A percentile compares a stretch with the other conserved stretches of the same genome.
Evolutionary conservation across 2,888 invertebrate genomes (phyloP).

Genomic region (Leptinotarsa rubiginosa): DNA sequence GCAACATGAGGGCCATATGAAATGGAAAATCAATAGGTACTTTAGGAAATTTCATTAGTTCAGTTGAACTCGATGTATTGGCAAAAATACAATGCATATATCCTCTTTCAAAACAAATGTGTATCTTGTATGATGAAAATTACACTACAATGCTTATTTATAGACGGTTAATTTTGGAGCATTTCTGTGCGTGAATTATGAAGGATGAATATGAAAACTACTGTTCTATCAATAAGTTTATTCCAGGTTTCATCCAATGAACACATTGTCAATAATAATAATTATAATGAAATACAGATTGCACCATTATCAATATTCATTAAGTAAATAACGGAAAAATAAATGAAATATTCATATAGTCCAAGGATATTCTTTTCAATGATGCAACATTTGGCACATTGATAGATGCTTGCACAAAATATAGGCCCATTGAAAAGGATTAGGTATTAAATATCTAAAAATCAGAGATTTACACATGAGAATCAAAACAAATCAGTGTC

Average conservation of each 20-base stretch:
- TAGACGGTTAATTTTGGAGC: no score
- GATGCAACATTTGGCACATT: constrained; percentile 42
- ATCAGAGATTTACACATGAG: not conserved
- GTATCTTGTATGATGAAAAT: no score
- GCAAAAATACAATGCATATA: no score
- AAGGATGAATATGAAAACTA: not conserved
- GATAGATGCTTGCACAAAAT: not conserved
- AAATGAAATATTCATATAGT: not conserved
- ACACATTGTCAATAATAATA: constrained; percentile 63
- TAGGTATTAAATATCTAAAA: not conserved
- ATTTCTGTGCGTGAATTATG: no score
- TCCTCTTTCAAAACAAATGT: no score
- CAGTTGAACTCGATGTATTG: no score
- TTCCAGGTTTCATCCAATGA: constrained; percentile 65
- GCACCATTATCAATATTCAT: constrained; percentile 61
- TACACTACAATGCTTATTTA: no score
- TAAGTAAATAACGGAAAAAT: constrained; percentile 37
- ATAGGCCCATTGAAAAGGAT: not conserved
- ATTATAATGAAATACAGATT: constrained; percentile 61
- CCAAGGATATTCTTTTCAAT: constrained; percentile 5
- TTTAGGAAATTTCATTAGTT: no score
- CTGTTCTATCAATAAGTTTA: constrained; percentile 57
- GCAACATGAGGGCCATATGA: no score
- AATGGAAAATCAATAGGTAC: no score
- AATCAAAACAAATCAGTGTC: no score